These are phyloP conservation scores for Lasiommata megera DNA, from an alignment of 2,888 invertebrate species.

Conservation along the genomic window DNA sequence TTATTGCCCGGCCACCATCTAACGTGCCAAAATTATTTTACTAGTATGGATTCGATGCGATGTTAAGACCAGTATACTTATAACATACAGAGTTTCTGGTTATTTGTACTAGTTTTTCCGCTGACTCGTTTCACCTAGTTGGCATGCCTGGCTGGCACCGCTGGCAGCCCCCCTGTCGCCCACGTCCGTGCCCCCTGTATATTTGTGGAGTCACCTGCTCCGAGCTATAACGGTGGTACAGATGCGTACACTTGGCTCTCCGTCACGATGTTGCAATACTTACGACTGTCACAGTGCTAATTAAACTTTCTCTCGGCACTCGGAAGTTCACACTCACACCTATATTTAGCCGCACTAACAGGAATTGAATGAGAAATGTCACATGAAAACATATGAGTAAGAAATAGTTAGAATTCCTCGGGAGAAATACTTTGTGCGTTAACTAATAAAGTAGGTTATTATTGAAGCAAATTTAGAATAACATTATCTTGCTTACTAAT, in stretches of 20 bases:
- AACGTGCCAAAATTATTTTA: conserved; percentile 2
- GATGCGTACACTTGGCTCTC: conserved; percentile 47
- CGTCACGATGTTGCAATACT: conserved; percentile 50
- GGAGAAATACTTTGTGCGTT: not conserved
- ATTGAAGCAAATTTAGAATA: not conserved
- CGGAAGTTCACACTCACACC: conserved; percentile 19
- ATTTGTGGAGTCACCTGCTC: conserved; percentile 61
- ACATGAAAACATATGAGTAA: conserved; percentile 5
- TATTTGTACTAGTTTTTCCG: conserved; percentile 18
- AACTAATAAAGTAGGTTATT: not conserved
- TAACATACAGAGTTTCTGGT: not conserved
- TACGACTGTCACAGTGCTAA: conserved; percentile 50
- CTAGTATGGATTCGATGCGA: not conserved
- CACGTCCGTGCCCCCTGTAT: conserved; percentile 45
- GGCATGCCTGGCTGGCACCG: conserved; percentile 60
- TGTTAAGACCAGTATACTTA: not conserved
- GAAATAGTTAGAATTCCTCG: not conserved
- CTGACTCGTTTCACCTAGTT: conserved; percentile 54
- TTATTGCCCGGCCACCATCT: not conserved
- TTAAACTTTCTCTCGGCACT: conserved; percentile 40
- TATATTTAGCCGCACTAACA: conserved; percentile 20
- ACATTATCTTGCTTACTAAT: too few species aligned
- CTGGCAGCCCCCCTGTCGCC: conserved; percentile 61
- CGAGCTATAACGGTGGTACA: conserved; percentile 40
- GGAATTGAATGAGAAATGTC: conserved; percentile 7